Percentiles rank a stretch among this genome's conserved stretches.
phyloP scores from a whole-genome alignment of 2,113 vertebrate genomes.

The Lasiurus borealis region DNA sequence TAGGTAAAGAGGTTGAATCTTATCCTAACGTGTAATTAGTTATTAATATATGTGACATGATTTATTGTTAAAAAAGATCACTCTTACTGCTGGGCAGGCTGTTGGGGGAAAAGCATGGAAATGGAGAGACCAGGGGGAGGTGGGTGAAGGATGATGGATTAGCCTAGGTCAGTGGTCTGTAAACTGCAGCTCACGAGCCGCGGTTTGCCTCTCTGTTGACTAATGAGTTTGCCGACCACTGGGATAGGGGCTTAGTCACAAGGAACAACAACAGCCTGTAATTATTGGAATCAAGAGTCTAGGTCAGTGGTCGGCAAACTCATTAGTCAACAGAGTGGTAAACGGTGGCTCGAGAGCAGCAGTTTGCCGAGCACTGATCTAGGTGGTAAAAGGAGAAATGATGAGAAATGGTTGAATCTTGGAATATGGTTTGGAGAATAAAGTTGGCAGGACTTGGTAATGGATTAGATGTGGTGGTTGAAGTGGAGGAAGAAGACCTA shows the following conservation, averaged over 20 bases:
- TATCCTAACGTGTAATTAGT: slow-evolving; percentile 1
- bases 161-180: neutral
- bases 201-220: no score
- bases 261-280: no score
- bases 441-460: neutral
- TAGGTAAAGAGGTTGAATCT: neutral
- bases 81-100: neutral
- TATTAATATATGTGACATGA: slow-evolving; percentile 34
- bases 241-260: no score
- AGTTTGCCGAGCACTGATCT: neutral
- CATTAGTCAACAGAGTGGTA: no score
- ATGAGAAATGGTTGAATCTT: neutral
- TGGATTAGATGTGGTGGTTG: neutral
- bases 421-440: neutral
- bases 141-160: neutral
- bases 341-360: no score
- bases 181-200: no score
- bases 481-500: neutral
- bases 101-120: neutral
- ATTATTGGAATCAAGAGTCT: no score
- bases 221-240: no score
- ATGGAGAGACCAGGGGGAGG: neutral
- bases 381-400: neutral
- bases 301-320: no score
- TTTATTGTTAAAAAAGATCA: slow-evolving; percentile 11